A percentile compares a stretch with the other conserved stretches of the same genome.
phyloP scores from a whole-genome alignment of 1,140 invertebrate genomes.

The Drosophila santomea region DNA sequence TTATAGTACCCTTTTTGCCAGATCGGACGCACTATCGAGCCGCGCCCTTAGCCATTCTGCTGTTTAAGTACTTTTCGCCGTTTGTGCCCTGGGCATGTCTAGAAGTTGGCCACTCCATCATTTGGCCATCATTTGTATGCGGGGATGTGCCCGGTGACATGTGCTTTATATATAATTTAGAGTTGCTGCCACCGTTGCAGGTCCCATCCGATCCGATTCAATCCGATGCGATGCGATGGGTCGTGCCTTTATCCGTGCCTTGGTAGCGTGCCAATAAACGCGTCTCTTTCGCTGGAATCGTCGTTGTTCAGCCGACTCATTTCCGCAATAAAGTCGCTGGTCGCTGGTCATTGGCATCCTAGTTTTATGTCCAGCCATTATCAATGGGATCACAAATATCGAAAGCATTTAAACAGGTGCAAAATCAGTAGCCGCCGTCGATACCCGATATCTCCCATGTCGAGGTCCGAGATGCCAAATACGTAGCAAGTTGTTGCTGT shows the following conservation, averaged over 20 bases:
- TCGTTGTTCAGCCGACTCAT: slow-evolving; percentile 49
- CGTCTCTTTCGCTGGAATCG: slow-evolving; percentile 68
- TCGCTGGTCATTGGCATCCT: slow-evolving; percentile 56
- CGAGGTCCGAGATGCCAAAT: slow-evolving; percentile 50
- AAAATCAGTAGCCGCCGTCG: slow-evolving; percentile 73
- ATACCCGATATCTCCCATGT: slow-evolving; percentile 71
- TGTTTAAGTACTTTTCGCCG: slow-evolving; percentile 28
- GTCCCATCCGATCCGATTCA: slow-evolving; percentile 41
- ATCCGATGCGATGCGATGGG: slow-evolving; percentile 28
- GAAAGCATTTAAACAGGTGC: slow-evolving; percentile 72
- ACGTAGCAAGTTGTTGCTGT: slow-evolving; percentile 31
- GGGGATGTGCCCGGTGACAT: slow-evolving; percentile 75
- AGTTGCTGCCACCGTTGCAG: slow-evolving; percentile 65
- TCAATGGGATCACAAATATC: slow-evolving; percentile 76
- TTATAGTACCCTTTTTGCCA: slow-evolving; percentile 17
- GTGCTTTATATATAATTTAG: slow-evolving; percentile 84
- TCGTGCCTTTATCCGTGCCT: slow-evolving; percentile 62
- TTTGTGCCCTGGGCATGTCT: slow-evolving; percentile 72
- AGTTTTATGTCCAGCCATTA: slow-evolving; percentile 79
- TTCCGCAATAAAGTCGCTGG: slow-evolving; percentile 60
- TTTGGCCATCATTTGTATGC: slow-evolving; percentile 73
- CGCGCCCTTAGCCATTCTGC: slow-evolving; percentile 55
- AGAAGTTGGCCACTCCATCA: slow-evolving; percentile 65
- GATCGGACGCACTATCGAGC: slow-evolving; percentile 22
- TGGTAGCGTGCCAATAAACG: slow-evolving; percentile 62